A percentile compares a stretch with the other conserved stretches of the same genome.
Conservation (phyloP, 2,888 invertebrate species). For the Stenodema calcarata region DNA sequence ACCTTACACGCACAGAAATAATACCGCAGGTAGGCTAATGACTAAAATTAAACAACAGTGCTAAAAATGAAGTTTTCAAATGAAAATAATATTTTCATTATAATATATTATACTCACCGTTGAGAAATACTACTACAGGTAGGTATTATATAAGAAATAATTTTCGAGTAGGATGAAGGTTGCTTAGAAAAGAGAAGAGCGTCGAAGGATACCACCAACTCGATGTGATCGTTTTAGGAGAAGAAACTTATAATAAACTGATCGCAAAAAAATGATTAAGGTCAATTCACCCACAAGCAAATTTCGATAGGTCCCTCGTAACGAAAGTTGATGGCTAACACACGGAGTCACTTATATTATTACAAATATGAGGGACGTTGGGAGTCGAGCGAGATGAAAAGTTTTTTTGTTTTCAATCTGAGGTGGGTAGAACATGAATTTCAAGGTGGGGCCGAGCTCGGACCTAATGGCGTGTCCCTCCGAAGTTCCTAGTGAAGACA, state of each 20-base stretch:
- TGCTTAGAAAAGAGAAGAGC: neutral
- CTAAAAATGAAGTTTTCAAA: no score
- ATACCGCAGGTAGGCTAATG: no score
- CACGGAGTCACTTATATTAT: neutral
- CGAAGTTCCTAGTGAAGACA: no score
- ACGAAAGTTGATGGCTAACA: neutral
- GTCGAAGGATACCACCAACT: slow-evolving; percentile 26
- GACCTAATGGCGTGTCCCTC: neutral
- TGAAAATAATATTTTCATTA: no score
- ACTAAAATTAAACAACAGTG: no score
- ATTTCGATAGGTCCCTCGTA: neutral
- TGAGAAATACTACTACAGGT: neutral
- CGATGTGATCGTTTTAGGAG: neutral
- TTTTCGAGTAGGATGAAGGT: neutral
- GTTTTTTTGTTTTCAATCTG: neutral
- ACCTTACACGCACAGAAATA: no score
- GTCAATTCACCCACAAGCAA: neutral
- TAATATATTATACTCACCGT: neutral
- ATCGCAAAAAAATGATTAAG: neutral
- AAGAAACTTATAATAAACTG: neutral
- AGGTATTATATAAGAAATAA: neutral
- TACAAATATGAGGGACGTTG: neutral
- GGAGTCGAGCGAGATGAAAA: neutral
- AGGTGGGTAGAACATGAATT: neutral
- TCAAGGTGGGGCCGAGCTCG: neutral